phyloP scores from a whole-genome alignment of 30 jellyfish, hydroid and myxozoan species.

The Aurelia coerulea region DNA sequence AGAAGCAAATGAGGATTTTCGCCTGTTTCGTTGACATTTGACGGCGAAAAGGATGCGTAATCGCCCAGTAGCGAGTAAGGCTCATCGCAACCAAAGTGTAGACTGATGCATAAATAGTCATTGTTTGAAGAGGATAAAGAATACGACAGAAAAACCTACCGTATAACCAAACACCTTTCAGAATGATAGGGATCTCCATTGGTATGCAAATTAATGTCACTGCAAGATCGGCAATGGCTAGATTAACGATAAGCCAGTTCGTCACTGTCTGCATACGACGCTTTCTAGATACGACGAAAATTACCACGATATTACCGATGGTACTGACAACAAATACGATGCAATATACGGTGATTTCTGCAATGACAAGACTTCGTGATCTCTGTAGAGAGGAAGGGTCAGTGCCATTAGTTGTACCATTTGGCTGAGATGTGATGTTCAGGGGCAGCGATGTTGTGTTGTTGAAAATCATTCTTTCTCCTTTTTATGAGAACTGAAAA shows the following conservation, averaged over 20 bases:
- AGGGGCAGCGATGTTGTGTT: no score
- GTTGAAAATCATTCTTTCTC: no score
- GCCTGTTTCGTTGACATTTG: slow-evolving; percentile 90
- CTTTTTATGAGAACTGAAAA: no score
- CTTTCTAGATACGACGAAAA: slow-evolving; percentile 78
- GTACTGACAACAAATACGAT: slow-evolving; percentile 69
- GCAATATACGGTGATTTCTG: slow-evolving; percentile 56
- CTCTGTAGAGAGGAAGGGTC: not conserved
- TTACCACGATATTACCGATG: slow-evolving; percentile 88
- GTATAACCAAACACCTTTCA: slow-evolving; percentile 80
- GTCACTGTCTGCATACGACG: slow-evolving; percentile 98
- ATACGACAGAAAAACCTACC: slow-evolving; percentile 85
- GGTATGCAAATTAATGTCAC: slow-evolving; percentile 90
- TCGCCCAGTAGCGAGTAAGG: slow-evolving; percentile 97
- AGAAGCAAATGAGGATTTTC: slow-evolving; percentile 70
- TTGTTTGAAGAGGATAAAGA: slow-evolving; percentile 92
- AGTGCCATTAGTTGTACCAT: not conserved
- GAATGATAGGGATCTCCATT: slow-evolving; percentile 84
- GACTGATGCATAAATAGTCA: slow-evolving; percentile 92
- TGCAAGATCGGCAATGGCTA: slow-evolving; percentile 93
- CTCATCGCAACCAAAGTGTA: slow-evolving; percentile 93
- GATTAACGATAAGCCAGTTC: slow-evolving; percentile 91
- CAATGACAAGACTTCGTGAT: slow-evolving; percentile 31
- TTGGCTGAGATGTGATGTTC: no score
- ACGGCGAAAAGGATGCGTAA: slow-evolving; percentile 83